These are phyloP conservation scores for Drosophila sturtevanti DNA, from an alignment of 1,140 invertebrate genomes.

Conservation along the genomic window DNA sequence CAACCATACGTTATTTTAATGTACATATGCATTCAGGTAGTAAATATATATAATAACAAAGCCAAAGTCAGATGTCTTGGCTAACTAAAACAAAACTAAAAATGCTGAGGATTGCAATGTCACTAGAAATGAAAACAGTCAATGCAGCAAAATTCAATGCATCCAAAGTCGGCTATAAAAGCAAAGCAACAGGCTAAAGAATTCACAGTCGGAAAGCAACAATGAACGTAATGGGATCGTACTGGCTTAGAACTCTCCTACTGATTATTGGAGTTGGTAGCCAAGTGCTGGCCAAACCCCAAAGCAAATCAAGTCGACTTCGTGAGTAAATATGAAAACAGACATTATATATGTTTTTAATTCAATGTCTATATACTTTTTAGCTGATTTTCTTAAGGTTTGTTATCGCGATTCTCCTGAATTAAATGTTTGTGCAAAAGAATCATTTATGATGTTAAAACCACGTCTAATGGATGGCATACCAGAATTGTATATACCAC, in stretches of 20 bases:
- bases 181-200: constrained; percentile 23
- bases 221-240: constrained; percentile 31
- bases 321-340: constrained; percentile 50
- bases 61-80: constrained; percentile 23
- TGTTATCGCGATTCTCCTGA: constrained; percentile 86
- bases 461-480: constrained; percentile 85
- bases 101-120: constrained; percentile 73
- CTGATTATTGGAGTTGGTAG: constrained; percentile 23
- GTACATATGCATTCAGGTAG: constrained; percentile 5
- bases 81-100: constrained; percentile 41
- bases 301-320: constrained; percentile 30
- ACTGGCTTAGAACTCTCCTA: constrained; percentile 20
- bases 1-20: not conserved
- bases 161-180: constrained; percentile 61
- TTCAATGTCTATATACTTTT: constrained; percentile 24
- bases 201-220: constrained; percentile 25
- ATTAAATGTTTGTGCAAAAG: constrained; percentile 84
- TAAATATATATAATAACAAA: constrained; percentile 18
- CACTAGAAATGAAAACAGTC: constrained; percentile 56
- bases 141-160: constrained; percentile 56
- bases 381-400: constrained; percentile 87
- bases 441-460: constrained; percentile 84
- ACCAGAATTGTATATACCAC: constrained; percentile 86
- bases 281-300: not conserved
- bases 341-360: not conserved